These are phyloP conservation scores for Himalopsyche anomala DNA, from an alignment of 2,888 invertebrate genomes.

Conservation along the genomic window DNA sequence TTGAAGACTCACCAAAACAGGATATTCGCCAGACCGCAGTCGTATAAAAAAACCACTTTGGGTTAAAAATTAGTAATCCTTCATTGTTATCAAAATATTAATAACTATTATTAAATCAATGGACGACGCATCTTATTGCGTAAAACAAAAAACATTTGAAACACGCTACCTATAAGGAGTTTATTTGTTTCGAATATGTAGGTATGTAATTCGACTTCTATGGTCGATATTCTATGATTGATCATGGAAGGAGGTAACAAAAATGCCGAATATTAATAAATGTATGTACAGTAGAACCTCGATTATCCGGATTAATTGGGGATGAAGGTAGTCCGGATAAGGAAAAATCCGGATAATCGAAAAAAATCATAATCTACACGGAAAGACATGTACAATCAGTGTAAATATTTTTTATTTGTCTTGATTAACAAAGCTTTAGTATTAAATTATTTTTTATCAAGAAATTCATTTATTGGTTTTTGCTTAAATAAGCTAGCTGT, in stretches of 20 bases:
- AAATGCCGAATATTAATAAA: no score
- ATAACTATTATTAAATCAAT: constrained; percentile 22
- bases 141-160: neutral
- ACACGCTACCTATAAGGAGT: neutral
- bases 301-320: no score
- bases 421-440: no score
- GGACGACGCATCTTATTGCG: constrained; percentile 22
- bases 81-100: neutral
- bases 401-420: no score
- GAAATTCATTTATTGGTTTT: no score
- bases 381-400: no score
- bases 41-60: constrained; percentile 2
- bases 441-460: no score
- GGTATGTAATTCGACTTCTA: neutral
- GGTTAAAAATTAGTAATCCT: constrained; percentile 23
- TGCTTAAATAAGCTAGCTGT: no score
- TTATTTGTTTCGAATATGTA: neutral
- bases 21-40: neutral
- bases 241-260: neutral
- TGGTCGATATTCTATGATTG: neutral
- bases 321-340: no score
- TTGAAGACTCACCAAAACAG: constrained; percentile 33
- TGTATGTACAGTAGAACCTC: no score
- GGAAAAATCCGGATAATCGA: no score
- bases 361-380: no score